phyloP scores from a whole-genome alignment of 1,140 invertebrate species.

The Reticulitermes speratus region DNA sequence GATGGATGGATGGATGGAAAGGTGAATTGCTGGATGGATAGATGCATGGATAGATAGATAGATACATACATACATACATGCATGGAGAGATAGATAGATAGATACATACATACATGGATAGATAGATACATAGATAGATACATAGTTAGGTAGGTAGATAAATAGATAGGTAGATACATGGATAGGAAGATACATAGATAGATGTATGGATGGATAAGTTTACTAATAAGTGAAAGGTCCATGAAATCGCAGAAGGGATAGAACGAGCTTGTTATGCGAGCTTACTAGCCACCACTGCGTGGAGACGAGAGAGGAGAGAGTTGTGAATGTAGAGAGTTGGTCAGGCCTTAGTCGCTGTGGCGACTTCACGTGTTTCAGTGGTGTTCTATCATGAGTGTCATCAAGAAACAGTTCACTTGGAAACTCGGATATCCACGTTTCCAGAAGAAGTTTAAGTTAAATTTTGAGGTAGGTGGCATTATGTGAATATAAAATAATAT shows the following conservation, averaged over 20 bases:
- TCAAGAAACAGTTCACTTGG: constrained; percentile 32
- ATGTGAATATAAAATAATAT: neutral
- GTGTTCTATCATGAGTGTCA: constrained; percentile 16
- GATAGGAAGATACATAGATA: too few species aligned
- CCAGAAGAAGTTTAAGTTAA: constrained; percentile 30
- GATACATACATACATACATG: too few species aligned
- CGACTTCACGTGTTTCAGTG: constrained; percentile 12
- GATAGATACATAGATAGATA: too few species aligned
- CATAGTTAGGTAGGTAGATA: too few species aligned
- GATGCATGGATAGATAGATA: too few species aligned
- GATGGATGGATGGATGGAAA: too few species aligned
- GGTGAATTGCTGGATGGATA: too few species aligned
- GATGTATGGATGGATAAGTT: neutral
- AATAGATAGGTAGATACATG: too few species aligned
- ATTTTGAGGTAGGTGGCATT: constrained; percentile 22
- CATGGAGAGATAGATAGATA: too few species aligned
- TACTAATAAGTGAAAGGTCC: neutral
- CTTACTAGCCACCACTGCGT: neutral
- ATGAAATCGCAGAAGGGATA: neutral
- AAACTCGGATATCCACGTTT: constrained; percentile 31
- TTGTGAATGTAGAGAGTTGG: constrained; percentile 4
- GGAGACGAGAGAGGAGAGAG: neutral
- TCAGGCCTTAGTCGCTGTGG: neutral
- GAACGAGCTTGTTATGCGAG: neutral
- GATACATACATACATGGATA: too few species aligned